Base-by-base conservation (phyloP, 35 echinoderm and acorn worm species). In the Apostichopus parvimensis region DNA sequence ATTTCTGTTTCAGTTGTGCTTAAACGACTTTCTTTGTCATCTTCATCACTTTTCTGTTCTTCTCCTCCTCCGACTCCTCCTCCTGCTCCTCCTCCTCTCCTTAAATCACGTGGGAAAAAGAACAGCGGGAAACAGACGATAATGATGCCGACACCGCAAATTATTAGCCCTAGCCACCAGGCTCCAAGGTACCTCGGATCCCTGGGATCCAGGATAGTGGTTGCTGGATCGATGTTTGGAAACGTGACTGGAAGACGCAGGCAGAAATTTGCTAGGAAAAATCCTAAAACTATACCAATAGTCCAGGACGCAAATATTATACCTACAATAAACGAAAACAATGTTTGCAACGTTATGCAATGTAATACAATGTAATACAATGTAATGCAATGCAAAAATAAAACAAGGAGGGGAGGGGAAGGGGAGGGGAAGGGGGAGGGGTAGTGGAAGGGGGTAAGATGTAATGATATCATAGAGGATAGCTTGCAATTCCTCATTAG, bases 131-230 rank as follows among this genome's bases (percentile, higher is more conserved):
- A 56, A 57, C 14, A 14, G 8, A 91, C 70, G 6, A 94, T 11
- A 5, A 78, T 9, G 21, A 86, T 94, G 64, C 70, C 12, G 52
- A 91, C 9, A 18, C 93, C 93, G 77, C 56, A 90, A 9, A 91
- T 91, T 53, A 94, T 11, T 18, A 82, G 62, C 8, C 93, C 93
- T 1, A 93, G 87, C 94, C 94, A 95, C 94, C 94, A 95, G 52
- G 94, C 94, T 11, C 94, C 94, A 17, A 95, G 73, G 76, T 83
- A 95, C 34, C 88, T 80, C 20, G 95, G 95, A 54, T 96, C 95
- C 3, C 86, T 78, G 17, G 90, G 91, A 73, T 92, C 83, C 9
- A 90, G 11, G 54, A 22, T 58, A 10, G 79, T 77, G 22, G 88
- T 90, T 45, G 53, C 18, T 11, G 62, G 85, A 75, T 94, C 93